Evolutionary conservation across 2,888 invertebrate species (phyloP), one percentile per base, ranked within the genome.

Genomic region (Linhomoeus sp.): DNA sequence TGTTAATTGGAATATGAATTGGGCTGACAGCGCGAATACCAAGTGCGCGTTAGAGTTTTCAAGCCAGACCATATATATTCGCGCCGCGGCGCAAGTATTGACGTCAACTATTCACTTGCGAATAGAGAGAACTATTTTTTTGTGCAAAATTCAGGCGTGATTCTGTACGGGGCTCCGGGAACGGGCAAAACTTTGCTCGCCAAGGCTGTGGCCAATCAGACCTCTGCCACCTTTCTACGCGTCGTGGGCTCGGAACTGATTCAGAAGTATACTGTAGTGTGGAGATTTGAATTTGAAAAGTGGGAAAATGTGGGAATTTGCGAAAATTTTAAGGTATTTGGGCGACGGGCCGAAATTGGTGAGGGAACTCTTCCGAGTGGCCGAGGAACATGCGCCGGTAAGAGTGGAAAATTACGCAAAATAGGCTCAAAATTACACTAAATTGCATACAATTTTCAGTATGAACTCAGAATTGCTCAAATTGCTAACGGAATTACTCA

Each of bases 181-280:
- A 99, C 94, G 20, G 97, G 94, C 44, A 97, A 97, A 70, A 97
- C 97, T 0, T 71, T 97, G 38, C 71, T 97, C 47, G 97, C 97
- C 12, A 97, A 97, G 70, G 97, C 97, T 23, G 97, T 99, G 1
- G 97, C 97, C 41, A 97, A 97, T 71, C 94, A 97, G 67, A 97
- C 97, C 0, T 94, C 94, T 0, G 97, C 97, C 1, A 97, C 97
- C 19, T 97, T 99, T 70, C 73, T 99, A 43, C 74, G 97, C 56
- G 94, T 99, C 46, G 97, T 97, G 20, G 97, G 97, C n/a, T 92
- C 94, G 2, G 94, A 97, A 69, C 76, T 97, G 24, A 92, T 94
- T 63, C 92, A 94, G 64, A 94, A 94, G 67, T 92, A 29, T 9
- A n/a, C n/a, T n/a, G 94, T 70, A 74, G 92, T 71, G 80, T 80